phyloP scores from a whole-genome alignment of 2,888 invertebrate species.

The Aphodius granarius region DNA sequence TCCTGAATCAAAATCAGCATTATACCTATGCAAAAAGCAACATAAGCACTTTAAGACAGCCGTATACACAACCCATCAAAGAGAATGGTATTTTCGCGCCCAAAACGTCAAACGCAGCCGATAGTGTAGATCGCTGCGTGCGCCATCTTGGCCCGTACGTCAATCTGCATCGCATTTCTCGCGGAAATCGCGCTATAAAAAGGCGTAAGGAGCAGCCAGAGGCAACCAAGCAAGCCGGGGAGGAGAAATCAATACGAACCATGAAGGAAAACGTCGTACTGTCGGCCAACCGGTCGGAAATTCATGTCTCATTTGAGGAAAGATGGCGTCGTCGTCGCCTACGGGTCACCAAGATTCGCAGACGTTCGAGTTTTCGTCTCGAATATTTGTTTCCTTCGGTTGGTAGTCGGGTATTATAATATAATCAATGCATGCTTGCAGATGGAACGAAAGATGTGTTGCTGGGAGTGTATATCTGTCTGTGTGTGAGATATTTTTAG shows the following conservation, averaged over 20 bases:
- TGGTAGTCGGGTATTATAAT: not conserved
- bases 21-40: too few relatives aligned
- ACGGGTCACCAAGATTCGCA: not conserved
- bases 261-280: not conserved
- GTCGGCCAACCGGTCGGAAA: not conserved
- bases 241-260: not conserved
- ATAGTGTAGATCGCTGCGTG: not conserved
- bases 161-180: not conserved
- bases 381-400: conserved; percentile 41
- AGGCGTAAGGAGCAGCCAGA: not conserved
- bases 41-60: too few relatives aligned
- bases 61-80: too few relatives aligned
- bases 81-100: not conserved
- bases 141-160: not conserved
- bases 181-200: not conserved
- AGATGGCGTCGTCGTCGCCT: not conserved
- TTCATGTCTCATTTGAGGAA: not conserved
- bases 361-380: conserved; percentile 24
- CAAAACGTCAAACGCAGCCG: not conserved
- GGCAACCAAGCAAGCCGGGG: not conserved
- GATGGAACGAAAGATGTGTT: conserved; percentile 24
- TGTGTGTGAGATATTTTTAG: conserved; percentile 47
- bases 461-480: conserved; percentile 18
- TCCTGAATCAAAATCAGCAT: too few relatives aligned
- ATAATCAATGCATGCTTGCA: conserved; percentile 20